These are phyloP conservation scores for Scrobipalpa atriplicella DNA, from an alignment of 2,888 invertebrate species.

Conservation along the genomic window DNA sequence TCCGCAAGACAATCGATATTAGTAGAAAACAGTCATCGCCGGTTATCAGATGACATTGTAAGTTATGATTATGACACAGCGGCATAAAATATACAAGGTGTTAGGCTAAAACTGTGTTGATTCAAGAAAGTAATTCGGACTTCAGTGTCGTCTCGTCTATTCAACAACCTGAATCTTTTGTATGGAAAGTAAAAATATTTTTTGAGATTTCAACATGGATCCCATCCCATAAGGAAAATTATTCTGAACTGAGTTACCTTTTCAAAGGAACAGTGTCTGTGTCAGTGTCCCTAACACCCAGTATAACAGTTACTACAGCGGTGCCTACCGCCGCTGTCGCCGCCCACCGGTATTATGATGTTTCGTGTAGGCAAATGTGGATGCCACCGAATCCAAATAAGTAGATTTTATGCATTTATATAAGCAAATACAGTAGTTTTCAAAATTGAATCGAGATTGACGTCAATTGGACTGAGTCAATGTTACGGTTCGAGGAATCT, in stretches of 20 bases:
- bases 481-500: constrained; percentile 8
- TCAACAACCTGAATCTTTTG: no score
- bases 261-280: no score
- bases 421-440: constrained; percentile 29
- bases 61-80: constrained; percentile 60
- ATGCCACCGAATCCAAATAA: constrained; percentile 33
- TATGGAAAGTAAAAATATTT: no score
- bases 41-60: constrained; percentile 67
- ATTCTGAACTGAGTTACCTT: no score
- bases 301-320: constrained; percentile 33
- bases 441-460: constrained; percentile 21
- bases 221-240: no score
- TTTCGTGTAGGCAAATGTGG: constrained; percentile 48
- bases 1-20: constrained; percentile 56
- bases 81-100: constrained; percentile 35
- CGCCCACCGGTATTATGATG: constrained; percentile 54
- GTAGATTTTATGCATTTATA: constrained; percentile 37
- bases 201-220: no score
- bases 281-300: no score
- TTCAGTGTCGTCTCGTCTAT: no score
- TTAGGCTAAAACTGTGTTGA: no score
- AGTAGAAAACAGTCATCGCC: constrained; percentile 56
- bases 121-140: no score
- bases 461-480: constrained; percentile 22
- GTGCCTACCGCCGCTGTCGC: constrained; percentile 69